These are phyloP conservation scores for Herminia tarsipennalis DNA, from an alignment of 2,888 invertebrate genomes.

Conservation along the genomic window DNA sequence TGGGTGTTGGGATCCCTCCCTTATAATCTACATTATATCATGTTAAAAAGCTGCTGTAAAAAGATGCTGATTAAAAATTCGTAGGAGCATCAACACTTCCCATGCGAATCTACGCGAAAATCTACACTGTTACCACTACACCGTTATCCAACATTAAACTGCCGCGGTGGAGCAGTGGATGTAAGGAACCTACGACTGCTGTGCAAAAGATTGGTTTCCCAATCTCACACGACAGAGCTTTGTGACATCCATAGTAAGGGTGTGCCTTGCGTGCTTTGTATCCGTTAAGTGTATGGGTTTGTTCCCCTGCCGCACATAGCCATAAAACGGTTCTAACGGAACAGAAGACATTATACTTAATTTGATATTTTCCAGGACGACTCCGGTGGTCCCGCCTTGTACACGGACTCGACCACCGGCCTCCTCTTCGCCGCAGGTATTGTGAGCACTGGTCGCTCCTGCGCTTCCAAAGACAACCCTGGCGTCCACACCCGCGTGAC, in stretches of 20 bases:
- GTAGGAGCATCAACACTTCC: too few species aligned
- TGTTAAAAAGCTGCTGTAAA: too few species aligned
- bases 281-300: too few species aligned
- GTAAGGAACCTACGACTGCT: too few species aligned
- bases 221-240: not conserved
- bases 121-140: too few species aligned
- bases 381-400: constrained; percentile 51
- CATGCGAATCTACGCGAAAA: too few species aligned
- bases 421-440: constrained; percentile 76
- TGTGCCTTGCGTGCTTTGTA: not conserved
- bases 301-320: not conserved
- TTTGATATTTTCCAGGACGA: constrained; percentile 50
- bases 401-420: constrained; percentile 69
- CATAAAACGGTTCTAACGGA: not conserved
- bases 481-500: constrained; percentile 85
- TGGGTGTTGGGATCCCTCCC: too few species aligned
- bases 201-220: not conserved
- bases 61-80: too few species aligned
- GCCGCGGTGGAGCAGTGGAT: too few species aligned
- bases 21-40: too few species aligned
- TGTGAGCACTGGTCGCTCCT: constrained; percentile 84
- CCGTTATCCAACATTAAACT: too few species aligned
- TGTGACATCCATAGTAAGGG: not conserved
- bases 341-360: not conserved
- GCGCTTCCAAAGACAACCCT: constrained; percentile 74